Conservation (phyloP, 2,888 invertebrate genomes). For the Cephus sareptanus region DNA sequence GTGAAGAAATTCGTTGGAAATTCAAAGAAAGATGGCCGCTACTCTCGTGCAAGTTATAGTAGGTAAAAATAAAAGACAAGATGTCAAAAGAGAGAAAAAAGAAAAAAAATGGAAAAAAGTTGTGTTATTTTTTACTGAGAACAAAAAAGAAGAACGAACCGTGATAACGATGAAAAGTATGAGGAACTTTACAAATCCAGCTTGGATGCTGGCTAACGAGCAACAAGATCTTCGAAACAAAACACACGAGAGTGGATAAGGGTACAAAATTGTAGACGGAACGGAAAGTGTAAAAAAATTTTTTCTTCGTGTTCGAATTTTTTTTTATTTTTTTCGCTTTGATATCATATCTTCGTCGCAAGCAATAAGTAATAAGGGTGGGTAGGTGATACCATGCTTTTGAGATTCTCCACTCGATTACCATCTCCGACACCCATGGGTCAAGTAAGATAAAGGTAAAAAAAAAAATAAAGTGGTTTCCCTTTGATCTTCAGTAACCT, state of each 20-base stretch:
- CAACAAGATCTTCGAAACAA: background rate
- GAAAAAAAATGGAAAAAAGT: too few relatives aligned
- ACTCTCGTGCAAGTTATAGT: background rate
- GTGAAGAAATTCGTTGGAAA: slow-evolving; percentile 6
- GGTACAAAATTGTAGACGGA: background rate
- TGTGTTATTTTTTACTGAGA: background rate
- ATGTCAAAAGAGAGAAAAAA: background rate
- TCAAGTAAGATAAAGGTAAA: background rate
- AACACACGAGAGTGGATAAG: background rate
- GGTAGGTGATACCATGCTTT: background rate
- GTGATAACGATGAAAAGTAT: background rate
- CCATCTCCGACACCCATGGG: background rate
- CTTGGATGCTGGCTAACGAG: background rate
- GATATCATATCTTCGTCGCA: background rate
- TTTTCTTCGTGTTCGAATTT: background rate
- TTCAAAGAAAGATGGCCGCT: background rate
- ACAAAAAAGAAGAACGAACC: background rate
- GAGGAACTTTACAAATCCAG: background rate
- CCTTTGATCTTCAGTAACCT: background rate
- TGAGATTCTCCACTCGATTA: background rate
- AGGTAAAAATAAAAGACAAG: background rate
- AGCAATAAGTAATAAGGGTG: background rate
- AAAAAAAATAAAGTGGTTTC: background rate
- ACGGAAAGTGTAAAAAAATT: background rate
- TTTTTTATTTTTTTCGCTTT: background rate